Evolutionary conservation across 2,888 invertebrate genomes (phyloP).

Genomic region (Orthosia gothica): DNA sequence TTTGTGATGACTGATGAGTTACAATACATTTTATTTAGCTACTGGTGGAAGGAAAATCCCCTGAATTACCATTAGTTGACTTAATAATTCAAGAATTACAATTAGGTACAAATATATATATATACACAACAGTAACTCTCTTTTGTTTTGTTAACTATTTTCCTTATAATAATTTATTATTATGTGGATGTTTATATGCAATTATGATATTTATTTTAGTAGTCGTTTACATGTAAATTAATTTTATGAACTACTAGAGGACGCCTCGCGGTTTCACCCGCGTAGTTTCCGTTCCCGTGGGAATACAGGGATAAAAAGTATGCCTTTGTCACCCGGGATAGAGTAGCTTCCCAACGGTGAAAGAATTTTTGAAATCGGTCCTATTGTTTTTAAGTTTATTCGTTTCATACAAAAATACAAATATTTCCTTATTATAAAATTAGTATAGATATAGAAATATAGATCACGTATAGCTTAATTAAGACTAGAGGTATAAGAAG

Average conservation of each 20-base stretch:
- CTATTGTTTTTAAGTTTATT: no score
- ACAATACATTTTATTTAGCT: neutral
- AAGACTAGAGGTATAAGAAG: neutral
- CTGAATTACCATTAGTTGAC: neutral
- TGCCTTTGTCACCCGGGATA: no score
- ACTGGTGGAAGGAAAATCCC: neutral
- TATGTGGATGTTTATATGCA: neutral
- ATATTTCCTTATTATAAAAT: no score
- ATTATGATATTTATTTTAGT: no score
- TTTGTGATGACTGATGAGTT: slow-evolving; percentile 8
- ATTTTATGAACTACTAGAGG: neutral
- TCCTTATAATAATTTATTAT: neutral
- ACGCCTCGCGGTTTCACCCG: no score
- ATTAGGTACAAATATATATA: neutral
- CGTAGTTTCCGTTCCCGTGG: no score
- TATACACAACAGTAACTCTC: neutral
- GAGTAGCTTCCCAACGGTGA: no score
- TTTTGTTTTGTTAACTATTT: neutral
- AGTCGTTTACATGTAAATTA: neutral
- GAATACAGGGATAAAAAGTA: no score
- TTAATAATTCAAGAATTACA: neutral
- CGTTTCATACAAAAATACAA: no score
- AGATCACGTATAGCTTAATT: neutral
- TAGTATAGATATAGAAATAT: no score
- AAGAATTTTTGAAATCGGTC: no score